Evolutionary conservation across 2,113 vertebrate species (phyloP).

Genomic region (Guaruba guarouba): DNA sequence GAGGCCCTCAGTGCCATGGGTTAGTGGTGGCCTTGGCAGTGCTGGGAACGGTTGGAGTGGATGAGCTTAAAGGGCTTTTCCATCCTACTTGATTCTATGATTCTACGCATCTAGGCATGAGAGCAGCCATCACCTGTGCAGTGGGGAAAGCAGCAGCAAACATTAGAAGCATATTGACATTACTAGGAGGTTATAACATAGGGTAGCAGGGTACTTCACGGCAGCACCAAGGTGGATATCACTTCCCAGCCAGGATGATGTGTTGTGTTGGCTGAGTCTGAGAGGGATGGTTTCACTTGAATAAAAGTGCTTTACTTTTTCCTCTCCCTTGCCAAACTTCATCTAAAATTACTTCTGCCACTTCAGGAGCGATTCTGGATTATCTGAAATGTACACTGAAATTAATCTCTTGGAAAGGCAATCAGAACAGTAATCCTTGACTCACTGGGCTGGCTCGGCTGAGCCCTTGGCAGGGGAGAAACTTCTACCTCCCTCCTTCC

Average conservation of each 20-base stretch:
- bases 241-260: neutral
- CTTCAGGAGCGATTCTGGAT: slow-evolving; percentile 5
- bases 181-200: neutral
- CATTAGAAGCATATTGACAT: rapidly evolving
- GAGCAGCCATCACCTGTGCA: neutral
- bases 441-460: slow-evolving; percentile 17
- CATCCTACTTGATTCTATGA: neutral
- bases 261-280: neutral
- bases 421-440: slow-evolving; percentile 59
- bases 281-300: neutral
- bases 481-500: slow-evolving; percentile 28
- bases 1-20: neutral
- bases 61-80: neutral
- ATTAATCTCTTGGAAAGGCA: slow-evolving; percentile 52
- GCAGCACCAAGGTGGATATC: neutral
- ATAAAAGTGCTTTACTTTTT: slow-evolving; percentile 28
- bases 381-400: slow-evolving; percentile 60
- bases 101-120: neutral
- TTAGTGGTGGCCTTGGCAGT: neutral
- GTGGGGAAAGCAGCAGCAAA: rapidly evolving
- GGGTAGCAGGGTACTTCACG: neutral
- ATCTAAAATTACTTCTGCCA: slow-evolving; percentile 25
- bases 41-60: neutral
- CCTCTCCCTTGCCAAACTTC: neutral
- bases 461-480: neutral